Base-by-base conservation (phyloP, 2,888 invertebrate species). In the Micropterix aruncella region DNA sequence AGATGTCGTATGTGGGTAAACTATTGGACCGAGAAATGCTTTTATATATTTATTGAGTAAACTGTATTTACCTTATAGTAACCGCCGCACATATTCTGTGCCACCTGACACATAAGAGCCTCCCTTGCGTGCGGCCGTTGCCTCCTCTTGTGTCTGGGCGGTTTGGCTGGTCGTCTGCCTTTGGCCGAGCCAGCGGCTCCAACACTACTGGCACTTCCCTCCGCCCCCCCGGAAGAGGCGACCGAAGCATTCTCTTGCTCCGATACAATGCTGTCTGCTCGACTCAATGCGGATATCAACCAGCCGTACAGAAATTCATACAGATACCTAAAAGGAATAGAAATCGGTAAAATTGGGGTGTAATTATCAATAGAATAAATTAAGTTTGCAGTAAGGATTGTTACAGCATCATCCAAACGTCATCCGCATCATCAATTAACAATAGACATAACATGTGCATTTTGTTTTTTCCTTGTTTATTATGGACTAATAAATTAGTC, bases 221-320 rank as follows among this genome's bases (percentile, higher is more conserved):
- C 12, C 54, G 47, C 43, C 51, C 54, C 48, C 56, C 59, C 47
- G 57, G 59, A 46, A 58, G 61, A 48, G 65, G 74, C 19, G 2
- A 42, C 40, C 18, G 67, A 68, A 39, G 73, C 66, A 44, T 72
- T 70, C 51, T 88, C 89, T 54, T 83, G 85, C 49, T 87, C 87
- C 38, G 80, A 72, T 14, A 92, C 68, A 51, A 91, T 80, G 17
- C 81, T 83, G 56, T 94, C 93, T 0, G 95, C 95, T 47, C 94
- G 76, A 1, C 86, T 84, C 37, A 96, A 66, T 0, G 94, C 89
- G 1, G 94, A 94, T 2, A 91, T 83, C 47, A 95, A 68, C 87
- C 95, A 96, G 4, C 91, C 91, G 62, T 90, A 94, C 2, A 96
- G 70, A 61, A 93, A 89, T 68, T 96, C 95, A 63, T 92, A 91